Conservation (phyloP, 2,113 vertebrate species). For the Dryoscopus gambensis region DNA sequence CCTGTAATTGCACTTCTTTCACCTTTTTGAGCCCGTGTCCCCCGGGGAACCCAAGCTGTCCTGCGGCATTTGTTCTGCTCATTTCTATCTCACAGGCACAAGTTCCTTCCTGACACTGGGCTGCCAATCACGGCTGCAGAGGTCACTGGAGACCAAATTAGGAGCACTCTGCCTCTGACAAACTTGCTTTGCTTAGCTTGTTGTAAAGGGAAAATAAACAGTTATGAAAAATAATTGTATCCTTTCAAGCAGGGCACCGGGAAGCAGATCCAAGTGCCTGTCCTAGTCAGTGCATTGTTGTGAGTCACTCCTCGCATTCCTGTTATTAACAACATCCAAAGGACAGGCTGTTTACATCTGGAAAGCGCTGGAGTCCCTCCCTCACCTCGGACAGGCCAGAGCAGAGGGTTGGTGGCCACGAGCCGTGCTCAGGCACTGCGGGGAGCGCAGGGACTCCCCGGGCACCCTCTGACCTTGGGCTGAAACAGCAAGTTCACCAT, state of each 20-base stretch:
- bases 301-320: neutral
- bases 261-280: neutral
- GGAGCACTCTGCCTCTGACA: slow-evolving; percentile 40
- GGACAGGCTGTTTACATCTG: neutral
- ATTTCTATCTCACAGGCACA: slow-evolving; percentile 40
- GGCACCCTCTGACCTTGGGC: neutral
- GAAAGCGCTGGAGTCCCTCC: neutral
- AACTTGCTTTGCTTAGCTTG: slow-evolving; percentile 57
- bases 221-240: slow-evolving; percentile 44
- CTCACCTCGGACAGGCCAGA: neutral
- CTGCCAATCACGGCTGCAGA: slow-evolving; percentile 66
- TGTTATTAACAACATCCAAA: neutral
- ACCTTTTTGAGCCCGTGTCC: slow-evolving; percentile 47
- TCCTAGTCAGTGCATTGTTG: neutral
- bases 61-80: slow-evolving; percentile 69
- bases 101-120: slow-evolving; percentile 29
- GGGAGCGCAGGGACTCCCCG: neutral
- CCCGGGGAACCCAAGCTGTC: slow-evolving; percentile 64
- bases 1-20: slow-evolving; percentile 70
- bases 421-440: fast-evolving
- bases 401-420: neutral
- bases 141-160: slow-evolving; percentile 70
- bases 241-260: neutral
- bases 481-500: neutral
- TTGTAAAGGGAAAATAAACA: slow-evolving; percentile 51